A percentile compares a stretch with the other conserved stretches of the same genome.
Conservation (phyloP, 2,888 invertebrate genomes). For the Ophonus ardosiacus region DNA sequence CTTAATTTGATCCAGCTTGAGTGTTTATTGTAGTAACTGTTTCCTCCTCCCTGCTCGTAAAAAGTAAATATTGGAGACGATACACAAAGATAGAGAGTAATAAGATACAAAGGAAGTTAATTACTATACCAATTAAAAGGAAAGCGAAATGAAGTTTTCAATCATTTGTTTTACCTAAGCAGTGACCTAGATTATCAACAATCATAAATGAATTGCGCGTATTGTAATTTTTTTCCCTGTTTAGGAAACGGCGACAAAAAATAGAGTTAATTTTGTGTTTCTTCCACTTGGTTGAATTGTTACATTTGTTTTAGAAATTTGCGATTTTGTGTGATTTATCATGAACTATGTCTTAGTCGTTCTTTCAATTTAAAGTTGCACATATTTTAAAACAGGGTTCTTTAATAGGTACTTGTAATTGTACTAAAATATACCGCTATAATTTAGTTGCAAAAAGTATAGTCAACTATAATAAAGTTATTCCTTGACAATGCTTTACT, state of each 20-base stretch:
- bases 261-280: not conserved
- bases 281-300: not conserved
- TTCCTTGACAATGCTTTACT: too few species aligned
- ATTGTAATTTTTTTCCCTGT: not conserved
- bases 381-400: too few species aligned
- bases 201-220: not conserved
- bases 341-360: too few species aligned
- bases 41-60: not conserved
- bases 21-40: slow-evolving; percentile 22
- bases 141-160: not conserved
- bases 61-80: not conserved
- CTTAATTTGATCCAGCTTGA: not conserved
- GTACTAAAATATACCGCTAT: too few species aligned
- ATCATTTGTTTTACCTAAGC: not conserved
- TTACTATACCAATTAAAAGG: not conserved
- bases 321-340: too few species aligned
- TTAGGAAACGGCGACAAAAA: not conserved
- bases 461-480: too few species aligned
- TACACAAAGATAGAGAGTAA: not conserved
- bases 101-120: not conserved
- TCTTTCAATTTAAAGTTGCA: too few species aligned
- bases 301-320: too few species aligned
- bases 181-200: not conserved
- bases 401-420: too few species aligned
- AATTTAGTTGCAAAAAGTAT: too few species aligned